Conservation (phyloP, 2,888 invertebrate genomes). For the Coremacera marginata region DNA sequence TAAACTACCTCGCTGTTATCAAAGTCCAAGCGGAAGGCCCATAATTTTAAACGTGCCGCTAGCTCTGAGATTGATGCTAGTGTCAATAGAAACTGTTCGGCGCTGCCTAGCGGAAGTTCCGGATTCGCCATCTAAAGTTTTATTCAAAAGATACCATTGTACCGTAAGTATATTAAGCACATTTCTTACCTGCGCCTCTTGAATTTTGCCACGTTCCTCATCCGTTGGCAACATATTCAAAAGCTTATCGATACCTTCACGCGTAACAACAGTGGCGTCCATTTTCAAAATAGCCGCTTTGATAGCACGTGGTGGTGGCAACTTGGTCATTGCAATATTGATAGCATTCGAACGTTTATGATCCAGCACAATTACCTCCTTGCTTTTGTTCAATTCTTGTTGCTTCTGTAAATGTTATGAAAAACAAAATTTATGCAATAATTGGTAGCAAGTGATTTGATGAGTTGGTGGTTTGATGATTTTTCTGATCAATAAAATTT, state of each 20-base stretch:
- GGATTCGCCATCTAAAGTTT: slow-evolving; percentile 64
- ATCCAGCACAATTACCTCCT: slow-evolving; percentile 94
- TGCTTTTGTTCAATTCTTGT: slow-evolving; percentile 86
- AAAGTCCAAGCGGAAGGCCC: slow-evolving; percentile 99
- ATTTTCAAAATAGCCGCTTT: slow-evolving; percentile 99
- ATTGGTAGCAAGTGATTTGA: neutral
- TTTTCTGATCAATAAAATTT: neutral
- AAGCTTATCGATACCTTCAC: slow-evolving; percentile 98
- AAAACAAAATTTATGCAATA: neutral
- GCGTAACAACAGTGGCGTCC: slow-evolving; percentile 97
- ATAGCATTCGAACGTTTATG: slow-evolving; percentile 98
- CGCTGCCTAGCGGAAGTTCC: slow-evolving; percentile 79
- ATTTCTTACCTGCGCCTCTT: slow-evolving; percentile 83
- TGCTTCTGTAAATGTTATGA: slow-evolving; percentile 76
- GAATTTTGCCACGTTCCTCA: slow-evolving; percentile 95
- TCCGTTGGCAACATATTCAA: slow-evolving; percentile 97
- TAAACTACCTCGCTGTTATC: slow-evolving; percentile 88
- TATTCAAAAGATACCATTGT: neutral
- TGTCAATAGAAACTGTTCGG: slow-evolving; percentile 98
- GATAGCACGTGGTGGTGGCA: slow-evolving; percentile 97
- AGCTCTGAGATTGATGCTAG: slow-evolving; percentile 96
- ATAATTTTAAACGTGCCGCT: slow-evolving; percentile 91
- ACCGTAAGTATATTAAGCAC: too few species aligned
- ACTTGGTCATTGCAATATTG: slow-evolving; percentile 98
- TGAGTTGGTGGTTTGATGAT: neutral